Percentiles rank a stretch among this genome's conserved stretches.
Conservation (phyloP, 2,113 vertebrate species). For the Prietella phreatophila region DNA sequence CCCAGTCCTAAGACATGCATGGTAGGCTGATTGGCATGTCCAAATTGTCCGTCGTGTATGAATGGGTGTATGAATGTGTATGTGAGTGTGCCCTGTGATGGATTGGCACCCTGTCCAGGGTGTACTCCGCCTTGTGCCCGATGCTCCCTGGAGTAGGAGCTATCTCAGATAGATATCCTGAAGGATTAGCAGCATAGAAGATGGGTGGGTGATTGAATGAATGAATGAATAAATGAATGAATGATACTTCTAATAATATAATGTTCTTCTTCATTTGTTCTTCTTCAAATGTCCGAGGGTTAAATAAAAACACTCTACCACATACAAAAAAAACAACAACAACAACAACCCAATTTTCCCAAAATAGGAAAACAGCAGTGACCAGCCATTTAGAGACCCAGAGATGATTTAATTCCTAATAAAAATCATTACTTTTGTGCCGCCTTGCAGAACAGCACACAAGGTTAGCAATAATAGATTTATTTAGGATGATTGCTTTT, state of each 20-base stretch:
- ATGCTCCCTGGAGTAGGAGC: too few relatives aligned
- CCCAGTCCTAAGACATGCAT: too few relatives aligned
- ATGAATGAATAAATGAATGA: background rate
- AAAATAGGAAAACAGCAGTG: background rate
- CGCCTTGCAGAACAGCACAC: background rate
- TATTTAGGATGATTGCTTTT: slow-evolving; percentile 5
- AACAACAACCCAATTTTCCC: too few relatives aligned
- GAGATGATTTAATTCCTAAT: background rate
- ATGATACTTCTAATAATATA: too few relatives aligned
- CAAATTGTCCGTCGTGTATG: too few relatives aligned
- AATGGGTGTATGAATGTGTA: too few relatives aligned
- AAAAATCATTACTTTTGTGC: background rate
- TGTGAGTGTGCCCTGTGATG: too few relatives aligned
- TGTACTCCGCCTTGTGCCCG: background rate
- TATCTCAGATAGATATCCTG: too few relatives aligned
- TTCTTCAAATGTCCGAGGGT: background rate
- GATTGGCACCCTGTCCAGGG: too few relatives aligned
- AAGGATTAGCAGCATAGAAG: too few relatives aligned
- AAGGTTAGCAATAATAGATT: background rate
- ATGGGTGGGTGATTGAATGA: background rate
- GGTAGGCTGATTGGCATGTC: too few relatives aligned
- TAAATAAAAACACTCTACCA: background rate
- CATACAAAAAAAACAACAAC: background rate
- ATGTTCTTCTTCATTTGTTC: background rate
- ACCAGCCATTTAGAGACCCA: background rate